A percentile compares a stretch with the other conserved stretches of the same genome.
Conservation (phyloP, 2,797 vertebrate genomes). For the Sebastiscus albofasciatus region DNA sequence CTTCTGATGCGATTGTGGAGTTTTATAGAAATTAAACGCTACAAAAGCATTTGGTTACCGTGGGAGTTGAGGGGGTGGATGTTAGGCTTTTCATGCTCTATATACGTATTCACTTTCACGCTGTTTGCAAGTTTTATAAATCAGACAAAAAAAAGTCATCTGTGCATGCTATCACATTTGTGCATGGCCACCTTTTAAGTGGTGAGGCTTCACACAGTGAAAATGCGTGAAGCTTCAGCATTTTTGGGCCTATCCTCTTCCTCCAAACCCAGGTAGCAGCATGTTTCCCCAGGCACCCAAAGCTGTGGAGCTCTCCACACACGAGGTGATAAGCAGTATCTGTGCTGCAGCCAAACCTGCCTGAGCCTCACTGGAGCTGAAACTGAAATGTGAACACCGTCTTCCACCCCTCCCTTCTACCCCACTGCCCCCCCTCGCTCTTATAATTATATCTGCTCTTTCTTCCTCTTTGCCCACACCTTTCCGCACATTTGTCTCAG, state of each 20-base stretch:
- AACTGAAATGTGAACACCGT: constrained; percentile 54
- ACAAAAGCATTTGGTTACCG: constrained; percentile 14
- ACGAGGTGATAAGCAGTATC: constrained; percentile 65
- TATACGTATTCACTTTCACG: neutral
- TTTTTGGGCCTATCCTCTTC: constrained; percentile 15
- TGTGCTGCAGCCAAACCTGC: constrained; percentile 63
- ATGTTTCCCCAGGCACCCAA: constrained; percentile 47
- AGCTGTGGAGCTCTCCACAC: constrained; percentile 52
- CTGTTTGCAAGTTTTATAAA: constrained; percentile 21
- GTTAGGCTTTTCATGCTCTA: neutral
- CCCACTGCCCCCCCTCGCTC: constrained; percentile 26
- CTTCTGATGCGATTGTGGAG: neutral
- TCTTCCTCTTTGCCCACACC: constrained; percentile 54
- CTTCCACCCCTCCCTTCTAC: constrained; percentile 2
- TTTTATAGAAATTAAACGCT: constrained; percentile 19
- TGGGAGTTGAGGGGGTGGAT: constrained; percentile 1
- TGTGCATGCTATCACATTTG: constrained; percentile 11
- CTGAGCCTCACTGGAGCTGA: constrained; percentile 48
- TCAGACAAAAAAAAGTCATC: constrained; percentile 3
- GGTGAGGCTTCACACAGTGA: neutral
- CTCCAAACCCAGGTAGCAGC: constrained; percentile 10
- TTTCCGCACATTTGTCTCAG: constrained; percentile 64
- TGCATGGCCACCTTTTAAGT: constrained; percentile 13
- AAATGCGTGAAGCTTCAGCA: neutral
- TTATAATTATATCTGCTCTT: constrained; percentile 66